Conservation (phyloP, 2,888 invertebrate genomes). For the Psylliodes chrysocephalus region DNA sequence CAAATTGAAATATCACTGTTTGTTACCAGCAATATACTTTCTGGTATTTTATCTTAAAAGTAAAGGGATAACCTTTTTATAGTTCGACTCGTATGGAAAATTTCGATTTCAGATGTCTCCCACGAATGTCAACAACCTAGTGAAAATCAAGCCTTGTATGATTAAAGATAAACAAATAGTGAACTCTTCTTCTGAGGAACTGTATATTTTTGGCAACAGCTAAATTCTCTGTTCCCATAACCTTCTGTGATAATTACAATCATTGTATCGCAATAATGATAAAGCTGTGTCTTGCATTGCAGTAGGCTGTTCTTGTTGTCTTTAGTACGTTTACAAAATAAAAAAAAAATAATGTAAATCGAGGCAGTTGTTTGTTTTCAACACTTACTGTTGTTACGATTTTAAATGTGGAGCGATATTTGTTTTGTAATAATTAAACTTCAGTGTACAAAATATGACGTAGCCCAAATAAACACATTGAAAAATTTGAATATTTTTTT, state of each 20-base stretch:
- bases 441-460: slow-evolving; percentile 27
- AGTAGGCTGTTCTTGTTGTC: slow-evolving; percentile 62
- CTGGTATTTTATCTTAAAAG: too few species aligned
- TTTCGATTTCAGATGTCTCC: too few species aligned
- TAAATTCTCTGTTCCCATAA: slow-evolving; percentile 54
- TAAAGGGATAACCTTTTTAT: too few species aligned
- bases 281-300: slow-evolving; percentile 65
- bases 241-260: slow-evolving; percentile 66
- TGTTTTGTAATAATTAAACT: slow-evolving; percentile 53
- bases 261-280: slow-evolving; percentile 65
- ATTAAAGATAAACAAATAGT: too few species aligned
- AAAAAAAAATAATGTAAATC: too few species aligned
- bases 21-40: too few species aligned
- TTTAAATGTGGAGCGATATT: slow-evolving; percentile 49
- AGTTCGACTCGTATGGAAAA: too few species aligned
- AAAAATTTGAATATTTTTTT: too few species aligned
- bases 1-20: too few species aligned
- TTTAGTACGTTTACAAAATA: slow-evolving; percentile 41
- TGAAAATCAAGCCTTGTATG: too few species aligned
- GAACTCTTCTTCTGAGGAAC: slow-evolving; percentile 14
- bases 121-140: too few species aligned
- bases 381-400: slow-evolving; percentile 51
- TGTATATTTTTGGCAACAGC: slow-evolving; percentile 3
- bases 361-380: slow-evolving; percentile 35
- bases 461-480: slow-evolving; percentile 9